phyloP scores from a whole-genome alignment of 2,888 invertebrate species.

The Ichneumon xanthorius region DNA sequence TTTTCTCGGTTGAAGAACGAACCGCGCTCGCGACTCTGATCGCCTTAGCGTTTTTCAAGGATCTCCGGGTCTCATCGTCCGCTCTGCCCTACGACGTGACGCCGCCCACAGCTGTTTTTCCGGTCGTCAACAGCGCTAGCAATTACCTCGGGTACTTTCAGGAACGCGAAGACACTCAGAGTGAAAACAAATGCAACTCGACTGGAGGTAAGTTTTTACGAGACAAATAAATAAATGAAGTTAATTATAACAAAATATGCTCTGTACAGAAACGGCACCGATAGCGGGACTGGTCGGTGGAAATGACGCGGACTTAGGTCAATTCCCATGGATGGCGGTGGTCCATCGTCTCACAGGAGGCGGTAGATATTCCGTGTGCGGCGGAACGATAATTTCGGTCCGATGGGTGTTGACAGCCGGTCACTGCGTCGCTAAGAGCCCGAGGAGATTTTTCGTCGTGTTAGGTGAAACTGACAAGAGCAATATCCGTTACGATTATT shows the following conservation, averaged over 20 bases:
- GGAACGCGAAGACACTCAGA: not conserved
- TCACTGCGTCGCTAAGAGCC: conserved; percentile 68
- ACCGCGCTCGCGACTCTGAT: not conserved
- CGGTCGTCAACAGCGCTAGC: not conserved
- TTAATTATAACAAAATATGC: conserved; percentile 1
- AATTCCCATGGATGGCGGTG: conserved; percentile 75
- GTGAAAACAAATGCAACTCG: not conserved
- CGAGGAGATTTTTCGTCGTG: conserved; percentile 68
- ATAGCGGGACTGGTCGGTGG: conserved; percentile 68
- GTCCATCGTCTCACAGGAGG: conserved; percentile 69
- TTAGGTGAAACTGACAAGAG: conserved; percentile 71
- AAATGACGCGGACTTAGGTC: conserved; percentile 60
- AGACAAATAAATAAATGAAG: conserved; percentile 16
- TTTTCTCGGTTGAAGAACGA: not conserved
- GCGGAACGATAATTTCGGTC: conserved; percentile 73
- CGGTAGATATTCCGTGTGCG: conserved; percentile 67
- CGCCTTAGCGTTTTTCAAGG: conserved; percentile 11
- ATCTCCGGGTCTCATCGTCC: conserved; percentile 12
- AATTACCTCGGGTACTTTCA: conserved; percentile 53
- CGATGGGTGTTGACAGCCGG: conserved; percentile 77
- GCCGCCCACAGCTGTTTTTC: conserved; percentile 19
- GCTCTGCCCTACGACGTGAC: not conserved
- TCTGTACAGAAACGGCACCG: not conserved
- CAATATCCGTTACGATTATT: conserved; percentile 65
- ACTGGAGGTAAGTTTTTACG: conserved; percentile 3